Conservation (phyloP, 1,140 invertebrate genomes). For the Drosophila micromelanica region DNA sequence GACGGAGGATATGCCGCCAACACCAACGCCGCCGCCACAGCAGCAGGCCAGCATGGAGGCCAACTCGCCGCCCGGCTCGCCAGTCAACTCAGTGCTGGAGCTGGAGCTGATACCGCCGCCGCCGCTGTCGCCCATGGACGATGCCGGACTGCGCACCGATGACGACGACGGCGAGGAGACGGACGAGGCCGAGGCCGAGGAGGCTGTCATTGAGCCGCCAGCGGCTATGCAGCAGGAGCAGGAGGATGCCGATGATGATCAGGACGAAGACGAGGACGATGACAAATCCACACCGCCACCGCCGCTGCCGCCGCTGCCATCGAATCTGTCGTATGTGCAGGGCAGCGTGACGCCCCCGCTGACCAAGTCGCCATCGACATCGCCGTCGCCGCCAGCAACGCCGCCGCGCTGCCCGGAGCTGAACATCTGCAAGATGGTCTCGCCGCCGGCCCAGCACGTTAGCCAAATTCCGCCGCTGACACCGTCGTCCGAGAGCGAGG, state of each 20-base stretch:
- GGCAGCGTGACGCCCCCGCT: slow-evolving; percentile 69
- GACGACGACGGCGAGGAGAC: slow-evolving; percentile 67
- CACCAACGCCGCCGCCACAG: slow-evolving; percentile 76
- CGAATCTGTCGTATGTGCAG: slow-evolving; percentile 77
- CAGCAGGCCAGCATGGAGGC: slow-evolving; percentile 40
- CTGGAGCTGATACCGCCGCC: slow-evolving; percentile 75
- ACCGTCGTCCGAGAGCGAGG: slow-evolving; percentile 76
- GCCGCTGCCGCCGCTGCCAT: slow-evolving; percentile 76
- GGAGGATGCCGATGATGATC: slow-evolving; percentile 26
- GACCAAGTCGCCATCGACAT: slow-evolving; percentile 77
- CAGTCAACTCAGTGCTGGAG: slow-evolving; percentile 73
- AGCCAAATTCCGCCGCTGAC: slow-evolving; percentile 74
- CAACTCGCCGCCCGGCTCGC: slow-evolving; percentile 52
- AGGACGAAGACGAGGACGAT: slow-evolving; percentile 57
- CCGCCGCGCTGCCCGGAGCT: slow-evolving; percentile 73
- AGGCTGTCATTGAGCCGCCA: slow-evolving; percentile 28
- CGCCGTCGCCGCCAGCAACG: slow-evolving; percentile 76
- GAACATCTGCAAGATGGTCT: slow-evolving; percentile 68
- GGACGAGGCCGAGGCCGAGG: slow-evolving; percentile 62
- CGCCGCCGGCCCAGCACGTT: slow-evolving; percentile 69
- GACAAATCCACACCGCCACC: slow-evolving; percentile 78
- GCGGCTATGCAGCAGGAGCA: slow-evolving; percentile 21
- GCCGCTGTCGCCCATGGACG: slow-evolving; percentile 67
- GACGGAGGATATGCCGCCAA: slow-evolving; percentile 79
- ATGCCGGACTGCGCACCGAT: slow-evolving; percentile 63